These are phyloP conservation scores for Heteromyza rotundicornis DNA, from an alignment of 2,888 invertebrate species.

Conservation along the genomic window DNA sequence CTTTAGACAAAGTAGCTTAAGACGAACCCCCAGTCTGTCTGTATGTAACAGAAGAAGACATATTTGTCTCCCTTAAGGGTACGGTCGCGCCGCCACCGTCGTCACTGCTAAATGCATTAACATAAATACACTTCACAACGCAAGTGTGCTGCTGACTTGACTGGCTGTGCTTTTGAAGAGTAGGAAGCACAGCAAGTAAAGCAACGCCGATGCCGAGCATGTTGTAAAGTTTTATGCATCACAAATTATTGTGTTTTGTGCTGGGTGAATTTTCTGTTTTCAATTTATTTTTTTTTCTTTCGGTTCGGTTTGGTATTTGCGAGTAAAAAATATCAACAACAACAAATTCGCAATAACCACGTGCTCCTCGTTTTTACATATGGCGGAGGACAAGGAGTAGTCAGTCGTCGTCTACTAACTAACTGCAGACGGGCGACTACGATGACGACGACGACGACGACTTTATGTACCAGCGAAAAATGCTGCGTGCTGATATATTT, in stretches of 20 bases:
- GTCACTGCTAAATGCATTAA: neutral
- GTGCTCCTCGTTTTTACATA: conserved; percentile 1
- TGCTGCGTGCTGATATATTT: neutral
- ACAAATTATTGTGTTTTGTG: neutral
- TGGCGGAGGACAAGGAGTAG: neutral
- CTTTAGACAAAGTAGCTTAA: neutral
- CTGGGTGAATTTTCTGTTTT: neutral
- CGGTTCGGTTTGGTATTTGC: neutral
- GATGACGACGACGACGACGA: no score
- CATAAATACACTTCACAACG: no score
- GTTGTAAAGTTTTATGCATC: neutral
- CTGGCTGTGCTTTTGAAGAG: neutral
- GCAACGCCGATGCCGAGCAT: neutral
- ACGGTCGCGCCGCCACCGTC: neutral
- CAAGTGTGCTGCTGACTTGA: neutral
- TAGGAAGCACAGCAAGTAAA: neutral
- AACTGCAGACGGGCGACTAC: no score
- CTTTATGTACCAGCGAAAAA: neutral
- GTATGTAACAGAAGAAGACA: neutral
- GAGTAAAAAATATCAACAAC: neutral
- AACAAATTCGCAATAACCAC: conserved; percentile 7
- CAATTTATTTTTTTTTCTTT: neutral
- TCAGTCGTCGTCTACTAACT: no score
- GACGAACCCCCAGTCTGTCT: no score
- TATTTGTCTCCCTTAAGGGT: neutral